Percentiles rank a stretch among this genome's conserved stretches.
phyloP scores from a whole-genome alignment of 2,113 vertebrate genomes.

The Epinephelus lanceolatus region DNA sequence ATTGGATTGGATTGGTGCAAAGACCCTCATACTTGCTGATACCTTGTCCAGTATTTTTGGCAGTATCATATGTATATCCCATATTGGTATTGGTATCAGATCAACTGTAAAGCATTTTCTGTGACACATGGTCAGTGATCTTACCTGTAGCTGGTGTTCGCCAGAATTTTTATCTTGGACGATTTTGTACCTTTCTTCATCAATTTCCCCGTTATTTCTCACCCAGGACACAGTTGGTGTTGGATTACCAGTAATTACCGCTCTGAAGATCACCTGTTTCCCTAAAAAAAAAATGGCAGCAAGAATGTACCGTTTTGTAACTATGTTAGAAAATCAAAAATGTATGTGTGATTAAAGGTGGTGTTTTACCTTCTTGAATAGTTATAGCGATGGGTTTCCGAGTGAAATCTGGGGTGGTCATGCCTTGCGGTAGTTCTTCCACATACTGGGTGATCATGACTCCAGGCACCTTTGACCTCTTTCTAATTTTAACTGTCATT shows the following conservation, averaged over 20 bases:
- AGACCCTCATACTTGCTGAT: too few relatives aligned
- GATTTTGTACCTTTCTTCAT: slow-evolving; percentile 77
- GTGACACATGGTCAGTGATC: not conserved
- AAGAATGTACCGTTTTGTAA: not conserved
- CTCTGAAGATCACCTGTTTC: slow-evolving; percentile 88
- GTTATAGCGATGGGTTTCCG: slow-evolving; percentile 88
- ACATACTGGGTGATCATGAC: slow-evolving; percentile 88
- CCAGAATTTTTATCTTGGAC: slow-evolving; percentile 50
- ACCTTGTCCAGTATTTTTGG: too few relatives aligned
- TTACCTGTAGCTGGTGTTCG: slow-evolving; percentile 89
- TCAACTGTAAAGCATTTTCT: not conserved
- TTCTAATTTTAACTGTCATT: slow-evolving; percentile 79
- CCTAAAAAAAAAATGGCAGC: slow-evolving; percentile 77
- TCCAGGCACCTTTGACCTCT: slow-evolving; percentile 85
- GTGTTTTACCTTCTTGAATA: slow-evolving; percentile 85
- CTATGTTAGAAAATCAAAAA: not conserved
- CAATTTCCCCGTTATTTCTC: slow-evolving; percentile 75
- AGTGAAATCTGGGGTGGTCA: slow-evolving; percentile 87
- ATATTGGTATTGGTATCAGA: too few relatives aligned
- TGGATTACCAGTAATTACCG: slow-evolving; percentile 87
- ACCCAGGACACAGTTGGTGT: slow-evolving; percentile 86
- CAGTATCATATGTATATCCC: too few relatives aligned
- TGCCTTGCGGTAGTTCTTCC: slow-evolving; percentile 85
- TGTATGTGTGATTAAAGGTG: not conserved
- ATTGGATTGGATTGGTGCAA: too few relatives aligned